These are phyloP conservation scores for Dendrophyllia cribrosa DNA, from an alignment of 64 coral and sea anemone genomes.

Conservation along the genomic window DNA sequence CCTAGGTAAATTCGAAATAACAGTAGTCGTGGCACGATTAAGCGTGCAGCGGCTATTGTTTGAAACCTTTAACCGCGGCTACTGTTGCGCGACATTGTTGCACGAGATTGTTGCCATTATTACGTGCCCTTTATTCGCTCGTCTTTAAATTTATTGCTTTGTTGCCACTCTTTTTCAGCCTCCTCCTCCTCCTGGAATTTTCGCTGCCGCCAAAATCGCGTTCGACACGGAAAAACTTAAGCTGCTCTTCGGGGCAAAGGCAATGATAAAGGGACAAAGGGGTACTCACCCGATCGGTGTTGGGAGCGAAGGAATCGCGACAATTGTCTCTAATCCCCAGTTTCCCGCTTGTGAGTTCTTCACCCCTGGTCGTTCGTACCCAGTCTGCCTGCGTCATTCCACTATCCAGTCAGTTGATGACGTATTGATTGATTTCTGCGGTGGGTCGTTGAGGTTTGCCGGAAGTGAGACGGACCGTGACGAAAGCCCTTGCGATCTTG, in stretches of 20 bases:
- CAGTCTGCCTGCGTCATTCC: constrained; percentile 80
- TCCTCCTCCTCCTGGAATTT: constrained; percentile 8
- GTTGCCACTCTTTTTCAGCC: background rate
- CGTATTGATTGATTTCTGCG: constrained; percentile 64
- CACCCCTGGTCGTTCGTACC: constrained; percentile 55
- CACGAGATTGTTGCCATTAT: background rate
- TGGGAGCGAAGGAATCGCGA: constrained; percentile 55
- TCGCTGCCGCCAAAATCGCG: background rate
- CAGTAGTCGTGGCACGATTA: too few species aligned
- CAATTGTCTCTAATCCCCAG: constrained; percentile 55
- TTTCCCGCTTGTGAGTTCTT: constrained; percentile 85
- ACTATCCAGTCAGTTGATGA: constrained; percentile 54
- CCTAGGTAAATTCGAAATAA: too few species aligned
- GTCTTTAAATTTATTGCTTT: background rate
- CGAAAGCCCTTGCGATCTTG: constrained; percentile 57
- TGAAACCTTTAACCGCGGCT: too few species aligned
- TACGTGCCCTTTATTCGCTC: background rate
- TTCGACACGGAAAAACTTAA: background rate
- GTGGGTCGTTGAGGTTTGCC: constrained; percentile 73
- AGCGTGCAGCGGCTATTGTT: too few species aligned
- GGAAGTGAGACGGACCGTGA: constrained; percentile 43
- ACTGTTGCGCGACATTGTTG: too few species aligned
- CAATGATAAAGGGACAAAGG: background rate
- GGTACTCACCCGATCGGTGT: constrained; percentile 45
- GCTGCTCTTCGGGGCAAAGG: background rate